These are phyloP conservation scores for Xenopus laevis DNA, from an alignment of 2,113 vertebrate genomes.

Conservation along the genomic window DNA sequence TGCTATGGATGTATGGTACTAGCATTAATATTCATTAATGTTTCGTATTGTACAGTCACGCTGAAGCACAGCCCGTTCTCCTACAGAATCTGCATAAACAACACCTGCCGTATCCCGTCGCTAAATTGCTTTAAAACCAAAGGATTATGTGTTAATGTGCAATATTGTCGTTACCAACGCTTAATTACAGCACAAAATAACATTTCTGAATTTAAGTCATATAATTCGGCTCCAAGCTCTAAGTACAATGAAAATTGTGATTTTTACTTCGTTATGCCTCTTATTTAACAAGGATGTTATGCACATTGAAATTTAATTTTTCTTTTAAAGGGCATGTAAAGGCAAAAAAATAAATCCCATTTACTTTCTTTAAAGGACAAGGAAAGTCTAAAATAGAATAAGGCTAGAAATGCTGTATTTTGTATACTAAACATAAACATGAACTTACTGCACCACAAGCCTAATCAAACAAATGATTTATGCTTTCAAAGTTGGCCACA, in stretches of 20 bases:
- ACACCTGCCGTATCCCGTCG: slow-evolving; percentile 12
- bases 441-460: no score
- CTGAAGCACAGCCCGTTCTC: not conserved
- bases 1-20: no score
- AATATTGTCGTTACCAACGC: slow-evolving; percentile 12
- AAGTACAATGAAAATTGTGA: not conserved
- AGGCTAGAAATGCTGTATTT: no score
- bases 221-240: slow-evolving; percentile 7
- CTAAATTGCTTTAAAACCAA: slow-evolving; percentile 1
- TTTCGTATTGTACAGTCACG: slow-evolving; percentile 9
- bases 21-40: not conserved
- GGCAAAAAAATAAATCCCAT: no score
- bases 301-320: slow-evolving; percentile 10
- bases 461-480: no score
- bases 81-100: slow-evolving; percentile 21
- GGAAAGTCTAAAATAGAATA: no score
- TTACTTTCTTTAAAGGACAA: no score
- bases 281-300: slow-evolving; percentile 8
- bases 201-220: slow-evolving; percentile 17
- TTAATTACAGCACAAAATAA: slow-evolving; percentile 9
- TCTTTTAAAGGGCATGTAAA: no score
- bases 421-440: no score
- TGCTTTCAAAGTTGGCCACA: no score
- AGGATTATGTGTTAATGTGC: not conserved
- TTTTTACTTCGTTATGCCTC: not conserved